phyloP scores from a whole-genome alignment of 2,113 vertebrate species.

The Microtus richardsoni region DNA sequence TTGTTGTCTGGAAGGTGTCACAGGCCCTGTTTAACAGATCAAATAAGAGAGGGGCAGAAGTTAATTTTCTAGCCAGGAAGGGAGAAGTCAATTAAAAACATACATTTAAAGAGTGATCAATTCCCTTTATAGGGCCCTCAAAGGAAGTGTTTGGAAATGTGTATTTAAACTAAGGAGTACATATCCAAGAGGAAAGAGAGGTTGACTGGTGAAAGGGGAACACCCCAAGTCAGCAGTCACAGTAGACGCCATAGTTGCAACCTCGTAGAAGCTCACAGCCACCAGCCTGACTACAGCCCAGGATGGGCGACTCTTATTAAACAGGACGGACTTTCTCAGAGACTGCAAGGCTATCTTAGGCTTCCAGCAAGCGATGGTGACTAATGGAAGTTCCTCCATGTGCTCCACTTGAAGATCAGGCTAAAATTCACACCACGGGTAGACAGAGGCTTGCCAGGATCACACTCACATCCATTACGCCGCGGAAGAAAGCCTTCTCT shows the following conservation, averaged over 20 bases:
- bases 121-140: slow-evolving; percentile 69
- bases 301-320: slow-evolving; percentile 59
- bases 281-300: not conserved
- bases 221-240: not conserved
- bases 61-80: slow-evolving; percentile 79
- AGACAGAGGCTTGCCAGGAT: slow-evolving; percentile 80
- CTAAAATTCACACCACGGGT: slow-evolving; percentile 84
- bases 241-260: not conserved
- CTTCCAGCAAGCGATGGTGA: slow-evolving; percentile 82
- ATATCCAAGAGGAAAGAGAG: slow-evolving; percentile 58
- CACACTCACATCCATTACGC: slow-evolving; percentile 83
- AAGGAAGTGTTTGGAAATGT: slow-evolving; percentile 74
- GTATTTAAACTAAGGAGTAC: slow-evolving; percentile 68
- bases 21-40: slow-evolving; percentile 67
- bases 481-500: slow-evolving; percentile 82
- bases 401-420: slow-evolving; percentile 78
- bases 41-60: slow-evolving; percentile 62
- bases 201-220: not conserved
- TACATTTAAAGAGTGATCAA: slow-evolving; percentile 76
- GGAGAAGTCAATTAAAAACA: slow-evolving; percentile 81
- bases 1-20: slow-evolving; percentile 76
- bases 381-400: slow-evolving; percentile 81
- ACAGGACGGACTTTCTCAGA: slow-evolving; percentile 63
- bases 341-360: slow-evolving; percentile 66
- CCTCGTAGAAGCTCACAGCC: slow-evolving; percentile 46